Base-by-base conservation (phyloP, 2,888 invertebrate genomes). In the Amphipyra berbera region DNA sequence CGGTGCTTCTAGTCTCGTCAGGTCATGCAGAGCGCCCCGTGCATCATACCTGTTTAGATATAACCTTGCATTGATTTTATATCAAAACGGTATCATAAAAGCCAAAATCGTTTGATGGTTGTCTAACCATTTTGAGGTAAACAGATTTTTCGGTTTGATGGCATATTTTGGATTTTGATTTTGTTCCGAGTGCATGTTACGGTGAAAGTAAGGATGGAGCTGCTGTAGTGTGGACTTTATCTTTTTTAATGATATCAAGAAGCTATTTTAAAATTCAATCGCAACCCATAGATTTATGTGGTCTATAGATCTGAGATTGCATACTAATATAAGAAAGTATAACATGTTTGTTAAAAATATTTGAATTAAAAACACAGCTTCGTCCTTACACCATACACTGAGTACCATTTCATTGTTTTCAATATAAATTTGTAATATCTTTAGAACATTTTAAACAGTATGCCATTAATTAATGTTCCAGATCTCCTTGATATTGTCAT, bases 21-120 rank as follows among this genome's bases (percentile, higher is more conserved):
- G 95, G 93, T 99, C 99, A 83, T 97, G 97, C 79, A 99, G 96
- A 60, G 98, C 97, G 62, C 98, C 99, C 78, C 99, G 96, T 69
- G 98, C 98, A 95, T 99, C 99, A 94, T 99, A 99, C 95, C 99
- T 99, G 91, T 73, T 76, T 86, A 92, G 75, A 88, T 82, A 67
- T 57, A 86, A 35, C 4, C 3, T 15, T 15, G 65, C 55, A 62
- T 79, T 45, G 78, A 63, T 68, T 30, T 41, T 14, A 50, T 37
- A 37, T 45, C 40, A 52, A 6, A 57, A 65, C 0, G 2, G 40
- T 21, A 60, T 12, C 21, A 10, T 30, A 5, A n/a, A 62, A 65
- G 60, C 74, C 78, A 73, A 56, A 44, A 27, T 59, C 15, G 1
- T 49, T 46, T 49, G n/a, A 44, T 30, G 40, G 53, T 55, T 12